phyloP scores from a whole-genome alignment of 2,113 vertebrate species.

The Corynorhinus townsendii region DNA sequence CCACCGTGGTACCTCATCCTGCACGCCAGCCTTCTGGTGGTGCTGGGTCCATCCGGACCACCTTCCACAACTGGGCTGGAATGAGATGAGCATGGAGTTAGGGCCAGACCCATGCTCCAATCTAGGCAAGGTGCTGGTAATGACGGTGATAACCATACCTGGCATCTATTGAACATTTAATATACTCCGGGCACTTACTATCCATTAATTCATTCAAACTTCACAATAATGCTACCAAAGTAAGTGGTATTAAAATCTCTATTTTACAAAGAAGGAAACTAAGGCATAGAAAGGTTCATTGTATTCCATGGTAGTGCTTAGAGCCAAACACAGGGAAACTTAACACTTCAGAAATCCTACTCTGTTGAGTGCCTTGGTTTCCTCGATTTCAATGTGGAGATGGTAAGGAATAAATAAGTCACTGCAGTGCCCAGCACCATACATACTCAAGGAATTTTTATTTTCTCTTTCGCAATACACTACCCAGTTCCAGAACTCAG shows the following conservation, averaged over 20 bases:
- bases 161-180: background rate
- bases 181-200: background rate
- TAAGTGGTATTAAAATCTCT: background rate
- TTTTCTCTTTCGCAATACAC: background rate
- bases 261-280: background rate
- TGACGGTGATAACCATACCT: background rate
- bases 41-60: background rate
- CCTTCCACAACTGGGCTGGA: background rate
- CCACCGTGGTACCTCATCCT: rapidly evolving
- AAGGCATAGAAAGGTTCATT: background rate
- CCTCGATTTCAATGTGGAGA: background rate
- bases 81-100: background rate
- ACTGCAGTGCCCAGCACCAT: background rate
- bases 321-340: background rate
- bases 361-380: background rate
- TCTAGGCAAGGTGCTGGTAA: background rate
- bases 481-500: background rate
- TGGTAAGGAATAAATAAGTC: background rate
- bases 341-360: background rate
- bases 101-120: background rate
- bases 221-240: background rate
- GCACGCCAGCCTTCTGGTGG: background rate
- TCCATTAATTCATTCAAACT: background rate
- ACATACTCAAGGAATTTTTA: background rate
- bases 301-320: background rate